Evolutionary conservation across 1,140 invertebrate genomes (phyloP), one percentile per base, ranked within the genome.

Genomic region (Cydia pomonella): DNA sequence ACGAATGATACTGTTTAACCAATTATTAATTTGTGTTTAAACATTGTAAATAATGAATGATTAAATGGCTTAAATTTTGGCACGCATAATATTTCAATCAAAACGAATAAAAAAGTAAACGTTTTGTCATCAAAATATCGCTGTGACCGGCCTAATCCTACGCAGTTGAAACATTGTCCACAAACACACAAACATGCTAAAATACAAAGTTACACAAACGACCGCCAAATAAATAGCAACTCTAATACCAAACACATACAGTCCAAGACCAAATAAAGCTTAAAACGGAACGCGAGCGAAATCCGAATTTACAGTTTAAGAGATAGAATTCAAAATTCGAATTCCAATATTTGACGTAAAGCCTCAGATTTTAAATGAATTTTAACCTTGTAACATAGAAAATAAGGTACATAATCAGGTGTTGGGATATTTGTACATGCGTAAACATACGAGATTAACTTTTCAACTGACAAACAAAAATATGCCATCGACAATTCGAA

Each of bases 381-480:
- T 59, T 23, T 10, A 59, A 9, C 10, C 53, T 23, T 59, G 53
- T 59, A 23, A 2, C 7, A 59, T 0, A 23, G 53, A 12, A 59
- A 23, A 59, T 59, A 59, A 59, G 1, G 53, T 59, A 2, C 18
- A 21, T 59, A 59, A 59, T 21, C 21, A 23, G 18, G 53, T 23
- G 7, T 59, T 0, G 13, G 12, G 41, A 16, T 44, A 44, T 44
- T 44, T 44, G 41, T 44, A 59, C 5, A 23, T 12, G 6, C 16
- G 21, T 6, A 9, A 59, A 59, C 53, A 59, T 23, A 3, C 41
- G 27, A 69, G 64, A 69, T 69, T 69, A 69, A 69, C 64, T 69
- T 69, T 69, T 33, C 64, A 69, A 38, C 29, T 69, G 64, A 69
- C 64, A 69, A 69, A 69, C 64, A 69, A 69, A 59, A 69, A 69